A percentile compares a stretch with the other conserved stretches of the same genome.
These are phyloP conservation scores for Crotalus horridus DNA, from an alignment of 2,113 vertebrate species.

Conservation along the genomic window DNA sequence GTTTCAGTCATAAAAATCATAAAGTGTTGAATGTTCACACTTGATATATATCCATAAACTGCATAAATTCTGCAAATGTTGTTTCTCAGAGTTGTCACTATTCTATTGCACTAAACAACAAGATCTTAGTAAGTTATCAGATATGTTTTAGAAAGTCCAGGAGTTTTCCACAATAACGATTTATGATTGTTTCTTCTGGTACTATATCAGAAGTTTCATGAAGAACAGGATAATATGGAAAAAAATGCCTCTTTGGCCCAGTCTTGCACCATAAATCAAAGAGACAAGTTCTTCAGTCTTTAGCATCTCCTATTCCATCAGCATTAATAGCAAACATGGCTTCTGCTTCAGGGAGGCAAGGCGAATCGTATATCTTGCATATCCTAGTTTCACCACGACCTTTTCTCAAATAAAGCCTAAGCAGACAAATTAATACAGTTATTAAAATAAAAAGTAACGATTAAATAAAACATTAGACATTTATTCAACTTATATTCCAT, in stretches of 20 bases:
- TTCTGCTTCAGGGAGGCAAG: conserved; percentile 86
- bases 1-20: not conserved
- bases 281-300: conserved; percentile 69
- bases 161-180: not conserved
- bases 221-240: conserved; percentile 7
- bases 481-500: rapidly evolving
- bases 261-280: not conserved
- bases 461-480: rapidly evolving
- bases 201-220: conserved; percentile 7
- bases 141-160: not conserved
- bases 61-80: not conserved
- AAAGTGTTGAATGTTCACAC: not conserved
- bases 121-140: not conserved
- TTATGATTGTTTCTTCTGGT: not conserved
- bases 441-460: not conserved
- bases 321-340: conserved; percentile 90
- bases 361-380: conserved; percentile 92
- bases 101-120: rapidly evolving
- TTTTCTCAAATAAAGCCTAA: conserved; percentile 85
- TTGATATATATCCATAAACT: not conserved
- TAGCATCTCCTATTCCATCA: conserved; percentile 86
- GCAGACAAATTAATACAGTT: conserved; percentile 8
- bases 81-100: rapidly evolving
- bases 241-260: not conserved
- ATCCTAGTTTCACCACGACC: conserved; percentile 87